Evolutionary conservation across 1,140 invertebrate genomes (phyloP).

Genomic region (Probaryconus sp.): DNA sequence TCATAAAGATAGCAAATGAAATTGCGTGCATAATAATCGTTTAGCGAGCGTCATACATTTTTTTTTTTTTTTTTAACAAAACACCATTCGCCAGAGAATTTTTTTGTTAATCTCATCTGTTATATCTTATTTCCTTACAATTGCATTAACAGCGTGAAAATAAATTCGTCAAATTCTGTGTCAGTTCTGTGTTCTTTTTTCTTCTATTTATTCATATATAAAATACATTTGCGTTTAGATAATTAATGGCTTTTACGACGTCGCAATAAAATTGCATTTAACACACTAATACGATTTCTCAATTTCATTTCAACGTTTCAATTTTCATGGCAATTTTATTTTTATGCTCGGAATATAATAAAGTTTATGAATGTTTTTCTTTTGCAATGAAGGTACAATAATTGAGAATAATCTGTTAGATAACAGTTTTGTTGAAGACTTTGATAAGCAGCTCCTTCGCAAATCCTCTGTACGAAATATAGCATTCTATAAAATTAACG

Average conservation of each 20-base stretch:
- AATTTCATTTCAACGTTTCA: background rate
- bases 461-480: constrained; percentile 13
- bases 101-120: too few relatives aligned
- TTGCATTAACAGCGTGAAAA: constrained; percentile 37
- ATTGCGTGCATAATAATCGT: constrained; percentile 51
- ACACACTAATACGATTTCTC: background rate
- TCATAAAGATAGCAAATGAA: constrained; percentile 46
- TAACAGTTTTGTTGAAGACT: constrained; percentile 17
- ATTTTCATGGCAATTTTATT: too few relatives aligned
- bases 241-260: constrained; percentile 7
- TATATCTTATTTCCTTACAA: constrained; percentile 23
- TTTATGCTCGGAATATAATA: too few relatives aligned
- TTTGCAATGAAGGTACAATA: too few relatives aligned
- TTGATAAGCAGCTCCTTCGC: constrained; percentile 18
- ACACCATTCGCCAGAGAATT: constrained; percentile 35
- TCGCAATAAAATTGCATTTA: constrained; percentile 5
- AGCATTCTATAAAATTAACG: constrained; percentile 8
- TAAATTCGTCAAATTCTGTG: too few relatives aligned
- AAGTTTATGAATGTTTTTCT: too few relatives aligned
- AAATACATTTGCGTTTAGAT: background rate
- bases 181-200: too few relatives aligned
- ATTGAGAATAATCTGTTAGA: too few relatives aligned
- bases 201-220: too few relatives aligned
- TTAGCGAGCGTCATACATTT: constrained; percentile 9
- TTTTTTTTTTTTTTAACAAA: constrained; percentile 21